Percentiles rank a stretch among this genome's conserved stretches.
These are phyloP conservation scores for Ianthella basta DNA, from an alignment of 37 sponge, comb jelly and placozoan genomes.

Conservation along the genomic window DNA sequence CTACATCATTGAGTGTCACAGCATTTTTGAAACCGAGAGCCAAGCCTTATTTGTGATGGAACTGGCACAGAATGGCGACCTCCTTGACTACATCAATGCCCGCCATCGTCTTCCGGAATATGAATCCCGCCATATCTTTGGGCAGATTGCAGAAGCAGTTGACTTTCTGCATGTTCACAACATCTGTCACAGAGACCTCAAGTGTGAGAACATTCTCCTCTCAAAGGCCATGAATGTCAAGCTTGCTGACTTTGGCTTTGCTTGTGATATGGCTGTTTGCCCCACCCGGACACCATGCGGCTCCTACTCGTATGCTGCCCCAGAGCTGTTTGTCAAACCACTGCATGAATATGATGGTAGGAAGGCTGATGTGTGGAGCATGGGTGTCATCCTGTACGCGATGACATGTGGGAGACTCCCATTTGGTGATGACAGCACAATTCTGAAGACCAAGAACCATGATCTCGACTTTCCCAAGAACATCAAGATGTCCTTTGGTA, in stretches of 20 bases:
- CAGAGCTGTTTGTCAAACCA: slow-evolving; percentile 71
- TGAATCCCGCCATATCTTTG: slow-evolving; percentile 70
- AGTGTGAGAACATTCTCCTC: slow-evolving; percentile 94
- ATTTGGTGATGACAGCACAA: slow-evolving; percentile 85
- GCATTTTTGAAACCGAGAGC: slow-evolving; percentile 75
- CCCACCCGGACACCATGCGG: slow-evolving; percentile 85
- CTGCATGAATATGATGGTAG: slow-evolving; percentile 79
- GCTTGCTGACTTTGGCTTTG: slow-evolving; percentile 94
- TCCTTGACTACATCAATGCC: slow-evolving; percentile 81
- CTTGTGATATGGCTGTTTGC: slow-evolving; percentile 16
- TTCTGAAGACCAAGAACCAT: slow-evolving; percentile 45
- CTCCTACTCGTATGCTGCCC: slow-evolving; percentile 93
- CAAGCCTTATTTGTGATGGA: slow-evolving; percentile 87
- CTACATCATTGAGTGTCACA: slow-evolving; percentile 63
- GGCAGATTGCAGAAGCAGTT: slow-evolving; percentile 63
- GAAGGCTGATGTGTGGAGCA: slow-evolving; percentile 92
- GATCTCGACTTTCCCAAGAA: slow-evolving; percentile 48
- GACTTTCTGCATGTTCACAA: slow-evolving; percentile 67
- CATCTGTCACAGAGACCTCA: slow-evolving; percentile 87
- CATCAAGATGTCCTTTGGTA: slow-evolving; percentile 12
- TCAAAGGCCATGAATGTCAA: slow-evolving; percentile 75
- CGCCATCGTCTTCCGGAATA: slow-evolving; percentile 67
- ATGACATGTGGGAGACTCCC: slow-evolving; percentile 89
- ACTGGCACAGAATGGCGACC: slow-evolving; percentile 88
- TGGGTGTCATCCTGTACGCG: too few species aligned